Evolutionary conservation across 1,140 invertebrate species (phyloP).

Genomic region (Telenomus remus): DNA sequence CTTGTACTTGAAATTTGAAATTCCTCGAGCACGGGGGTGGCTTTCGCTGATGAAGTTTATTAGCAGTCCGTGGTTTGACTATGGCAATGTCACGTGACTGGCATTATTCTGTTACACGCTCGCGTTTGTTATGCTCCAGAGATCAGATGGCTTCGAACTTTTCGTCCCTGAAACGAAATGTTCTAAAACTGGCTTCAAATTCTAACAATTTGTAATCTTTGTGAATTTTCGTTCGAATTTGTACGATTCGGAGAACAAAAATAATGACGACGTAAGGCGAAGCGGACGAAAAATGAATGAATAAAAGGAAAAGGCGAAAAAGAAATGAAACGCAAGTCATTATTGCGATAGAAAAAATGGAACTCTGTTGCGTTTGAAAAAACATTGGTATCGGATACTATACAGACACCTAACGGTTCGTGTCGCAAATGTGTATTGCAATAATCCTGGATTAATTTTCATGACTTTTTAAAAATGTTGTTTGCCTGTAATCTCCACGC

Average conservation of each 20-base stretch:
- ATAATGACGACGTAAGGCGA: too few species aligned
- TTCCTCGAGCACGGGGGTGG: conserved; percentile 13
- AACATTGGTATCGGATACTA: too few species aligned
- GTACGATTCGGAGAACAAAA: too few species aligned
- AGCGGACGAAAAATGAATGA: not conserved
- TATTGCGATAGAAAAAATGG: too few species aligned
- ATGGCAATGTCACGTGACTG: conserved; percentile 55
- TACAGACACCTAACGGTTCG: too few species aligned
- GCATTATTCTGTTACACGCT: conserved; percentile 44
- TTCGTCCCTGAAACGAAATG: conserved; percentile 38
- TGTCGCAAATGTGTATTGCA: conserved; percentile 5
- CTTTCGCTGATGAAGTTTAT: conserved; percentile 52
- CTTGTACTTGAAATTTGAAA: conserved; percentile 35
- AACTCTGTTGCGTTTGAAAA: too few species aligned
- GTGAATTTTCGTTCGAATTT: too few species aligned
- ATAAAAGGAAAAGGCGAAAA: not conserved
- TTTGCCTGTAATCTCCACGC: conserved; percentile 15
- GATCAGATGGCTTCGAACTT: conserved; percentile 13
- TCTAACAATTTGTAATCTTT: too few species aligned
- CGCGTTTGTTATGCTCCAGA: conserved; percentile 48
- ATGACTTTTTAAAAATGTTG: conserved; percentile 44
- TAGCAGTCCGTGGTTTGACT: conserved; percentile 53
- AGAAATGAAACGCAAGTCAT: too few species aligned
- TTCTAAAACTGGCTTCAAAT: conserved; percentile 27
- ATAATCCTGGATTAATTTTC: conserved; percentile 45